Base-by-base conservation (phyloP, 1,140 invertebrate species). In the Drosophila pachea region DNA sequence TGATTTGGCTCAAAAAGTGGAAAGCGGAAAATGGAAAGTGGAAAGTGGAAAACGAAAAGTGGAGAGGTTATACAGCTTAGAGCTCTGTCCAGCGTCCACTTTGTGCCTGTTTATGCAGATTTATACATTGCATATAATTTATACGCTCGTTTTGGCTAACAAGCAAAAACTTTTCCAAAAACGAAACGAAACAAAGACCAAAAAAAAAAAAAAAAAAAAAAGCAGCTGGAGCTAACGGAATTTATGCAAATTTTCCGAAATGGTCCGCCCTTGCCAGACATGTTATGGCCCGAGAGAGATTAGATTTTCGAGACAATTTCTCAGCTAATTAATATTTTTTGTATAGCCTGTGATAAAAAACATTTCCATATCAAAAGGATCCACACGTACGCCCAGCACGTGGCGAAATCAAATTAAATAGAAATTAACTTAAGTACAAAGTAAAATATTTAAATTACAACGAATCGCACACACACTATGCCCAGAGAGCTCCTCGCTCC, bases 291-390 rank as follows among this genome's bases (percentile, higher is more conserved):
- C 35, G 42, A 53, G 49, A 63, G 68, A 55, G 68, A 55, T 47
- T 69, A 61, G 59, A 74, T 65, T 61, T 33, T 36, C 14, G 29
- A 50, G 47, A 40, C 40, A 74, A 71, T 53, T 52, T 52, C 71
- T 12, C 14, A n/a, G 12, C 11, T 52, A 53, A 63, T 72, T 68
- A 54, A 38, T 68, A 68, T 61, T 61, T 61, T 43, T 40, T 50
- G 58, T 45, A 38, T 55, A 3, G 22, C 32, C n/a, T 5, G 40
- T 42, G 22, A 22, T 22, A 22, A 22, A 22, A 42, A 22, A 42
- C n/a, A 82, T 82, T 78, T 78, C 35, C 75, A 82, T 60, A 56
- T 83, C 78, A 78, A 83, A 76, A 64, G 48, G 40, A 48, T 33
- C 32, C 7, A 16, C 16, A 67, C 22, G 22, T 72, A 52, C 52